Evolutionary conservation across 1,140 invertebrate genomes (phyloP).

Genomic region (Thaumetopoea pityocampa): DNA sequence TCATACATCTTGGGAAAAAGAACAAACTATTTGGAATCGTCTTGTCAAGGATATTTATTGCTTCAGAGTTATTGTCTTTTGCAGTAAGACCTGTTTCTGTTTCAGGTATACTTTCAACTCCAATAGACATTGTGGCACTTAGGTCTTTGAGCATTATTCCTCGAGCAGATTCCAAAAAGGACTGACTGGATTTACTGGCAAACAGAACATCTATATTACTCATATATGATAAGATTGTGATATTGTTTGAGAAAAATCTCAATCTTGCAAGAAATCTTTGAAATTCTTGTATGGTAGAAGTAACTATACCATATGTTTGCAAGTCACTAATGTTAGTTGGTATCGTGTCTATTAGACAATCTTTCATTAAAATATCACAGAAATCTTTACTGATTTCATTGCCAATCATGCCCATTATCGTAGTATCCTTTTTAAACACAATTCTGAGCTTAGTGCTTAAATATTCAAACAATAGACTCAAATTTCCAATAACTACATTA

Average conservation of each 20-base stretch:
- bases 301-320: constrained; percentile 79
- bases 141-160: constrained; percentile 89
- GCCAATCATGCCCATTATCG: constrained; percentile 80
- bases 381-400: constrained; percentile 79
- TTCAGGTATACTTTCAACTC: constrained; percentile 60
- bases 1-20: constrained; percentile 70
- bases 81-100: constrained; percentile 17
- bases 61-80: constrained; percentile 35
- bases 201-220: constrained; percentile 87
- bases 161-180: constrained; percentile 82
- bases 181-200: constrained; percentile 85
- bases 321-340: constrained; percentile 84
- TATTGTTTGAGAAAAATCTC: constrained; percentile 75
- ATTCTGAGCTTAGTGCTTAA: constrained; percentile 78
- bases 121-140: constrained; percentile 83
- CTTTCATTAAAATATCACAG: constrained; percentile 80
- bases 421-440: constrained; percentile 64
- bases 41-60: constrained; percentile 48
- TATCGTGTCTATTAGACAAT: constrained; percentile 85
- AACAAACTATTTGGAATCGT: constrained; percentile 66
- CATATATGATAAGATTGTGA: constrained; percentile 80
- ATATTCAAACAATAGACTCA: constrained; percentile 78
- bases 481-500: constrained; percentile 78
- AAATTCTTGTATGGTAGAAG: constrained; percentile 80
- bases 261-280: constrained; percentile 79